Percentiles rank a stretch among this genome's conserved stretches.
Conservation (phyloP, 23 tunicate species). For the Oikopleura albicans region DNA sequence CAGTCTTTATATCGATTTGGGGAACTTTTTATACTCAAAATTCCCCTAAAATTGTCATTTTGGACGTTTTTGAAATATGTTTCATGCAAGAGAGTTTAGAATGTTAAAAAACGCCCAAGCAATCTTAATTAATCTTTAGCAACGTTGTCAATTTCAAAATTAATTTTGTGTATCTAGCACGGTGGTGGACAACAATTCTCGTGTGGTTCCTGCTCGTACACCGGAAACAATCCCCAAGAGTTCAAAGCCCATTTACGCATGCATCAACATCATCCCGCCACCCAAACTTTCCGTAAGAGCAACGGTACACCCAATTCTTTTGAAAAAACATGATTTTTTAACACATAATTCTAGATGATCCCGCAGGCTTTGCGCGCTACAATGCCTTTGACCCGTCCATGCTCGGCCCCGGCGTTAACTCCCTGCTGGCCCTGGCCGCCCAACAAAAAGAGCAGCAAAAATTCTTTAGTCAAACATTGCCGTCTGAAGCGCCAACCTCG, state of each 20-base stretch:
- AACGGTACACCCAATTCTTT: too few species aligned
- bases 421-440: not conserved
- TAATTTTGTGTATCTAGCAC: not conserved
- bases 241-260: not conserved
- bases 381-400: not conserved
- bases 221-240: not conserved
- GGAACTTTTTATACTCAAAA: too few species aligned
- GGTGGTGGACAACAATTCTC: not conserved
- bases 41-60: too few species aligned
- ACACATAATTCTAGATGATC: too few species aligned
- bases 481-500: not conserved
- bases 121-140: too few species aligned
- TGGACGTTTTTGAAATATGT: too few species aligned
- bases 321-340: too few species aligned
- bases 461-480: not conserved
- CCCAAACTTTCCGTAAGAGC: not conserved
- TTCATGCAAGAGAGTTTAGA: too few species aligned
- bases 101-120: too few species aligned
- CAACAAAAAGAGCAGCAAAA: not conserved
- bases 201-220: slow-evolving; percentile 2
- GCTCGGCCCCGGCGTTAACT: not conserved
- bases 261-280: slow-evolving; percentile 11
- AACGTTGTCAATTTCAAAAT: too few species aligned
- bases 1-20: too few species aligned
- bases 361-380: too few species aligned